Evolutionary conservation across 1,140 invertebrate genomes (phyloP).

Genomic region (Chelonus insularis): DNA sequence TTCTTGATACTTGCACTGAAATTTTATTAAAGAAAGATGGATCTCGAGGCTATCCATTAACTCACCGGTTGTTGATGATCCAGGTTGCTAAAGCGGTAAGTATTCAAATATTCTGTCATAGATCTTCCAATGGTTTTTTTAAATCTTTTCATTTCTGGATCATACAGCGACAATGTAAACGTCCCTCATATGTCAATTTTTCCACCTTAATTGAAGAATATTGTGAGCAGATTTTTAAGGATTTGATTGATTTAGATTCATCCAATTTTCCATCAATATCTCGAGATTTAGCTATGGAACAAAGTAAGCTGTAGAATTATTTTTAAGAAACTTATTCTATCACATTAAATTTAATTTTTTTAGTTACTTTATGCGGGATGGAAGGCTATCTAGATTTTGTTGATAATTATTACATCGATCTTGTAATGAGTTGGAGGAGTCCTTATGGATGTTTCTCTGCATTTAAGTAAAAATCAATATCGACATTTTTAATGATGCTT

Average conservation of each 20-base stretch:
- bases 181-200: constrained; percentile 5
- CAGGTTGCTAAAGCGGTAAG: constrained; percentile 40
- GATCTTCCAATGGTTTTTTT: not conserved
- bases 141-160: constrained; percentile 22
- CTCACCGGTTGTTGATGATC: constrained; percentile 47
- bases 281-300: constrained; percentile 48
- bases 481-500: not conserved
- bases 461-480: constrained; percentile 35
- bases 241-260: constrained; percentile 41
- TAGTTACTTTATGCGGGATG: constrained; percentile 53
- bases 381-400: constrained; percentile 50
- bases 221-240: constrained; percentile 45
- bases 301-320: constrained; percentile 45
- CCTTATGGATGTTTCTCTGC: constrained; percentile 42
- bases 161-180: constrained; percentile 37
- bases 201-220: constrained; percentile 35
- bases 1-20: constrained; percentile 31
- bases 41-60: constrained; percentile 48
- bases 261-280: constrained; percentile 38
- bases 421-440: constrained; percentile 43
- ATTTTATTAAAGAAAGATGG: constrained; percentile 37
- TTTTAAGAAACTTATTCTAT: constrained; percentile 4
- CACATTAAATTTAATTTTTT: constrained; percentile 20
- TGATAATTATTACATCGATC: constrained; percentile 37
- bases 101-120: constrained; percentile 8